A percentile compares a stretch with the other conserved stretches of the same genome.
Conservation (phyloP, 2,888 invertebrate species). For the Zhengitettix transpicula region DNA sequence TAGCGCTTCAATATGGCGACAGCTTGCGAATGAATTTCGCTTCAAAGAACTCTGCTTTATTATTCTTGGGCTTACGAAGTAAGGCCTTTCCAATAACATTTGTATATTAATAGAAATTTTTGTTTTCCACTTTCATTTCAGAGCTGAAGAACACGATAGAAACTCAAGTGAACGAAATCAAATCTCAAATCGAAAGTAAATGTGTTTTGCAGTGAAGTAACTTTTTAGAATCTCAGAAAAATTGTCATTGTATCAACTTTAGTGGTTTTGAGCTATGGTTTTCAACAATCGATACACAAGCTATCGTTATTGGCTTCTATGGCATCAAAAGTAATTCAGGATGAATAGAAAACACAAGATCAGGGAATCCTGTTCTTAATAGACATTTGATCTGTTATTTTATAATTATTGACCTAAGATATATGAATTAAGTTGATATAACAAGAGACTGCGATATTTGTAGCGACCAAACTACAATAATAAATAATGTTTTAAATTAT, state of each 20-base stretch:
- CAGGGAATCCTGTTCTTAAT: background rate
- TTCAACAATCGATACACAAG: background rate
- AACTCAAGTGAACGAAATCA: slow-evolving; percentile 91
- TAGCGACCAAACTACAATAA: slow-evolving; percentile 13
- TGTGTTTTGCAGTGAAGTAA: slow-evolving; percentile 80
- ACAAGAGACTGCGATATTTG: slow-evolving; percentile 14
- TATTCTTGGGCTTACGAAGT: background rate
- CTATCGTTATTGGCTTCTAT: background rate
- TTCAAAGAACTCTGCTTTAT: background rate
- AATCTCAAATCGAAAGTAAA: slow-evolving; percentile 91
- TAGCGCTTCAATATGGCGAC: background rate
- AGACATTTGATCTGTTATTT: slow-evolving; percentile 3
- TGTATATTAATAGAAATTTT: slow-evolving; percentile 1
- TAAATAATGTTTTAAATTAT: slow-evolving; percentile 10
- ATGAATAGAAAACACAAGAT: background rate
- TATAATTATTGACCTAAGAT: background rate
- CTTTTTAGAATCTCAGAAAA: background rate
- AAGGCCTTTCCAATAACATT: background rate
- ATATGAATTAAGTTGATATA: slow-evolving; percentile 5
- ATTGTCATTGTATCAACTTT: background rate
- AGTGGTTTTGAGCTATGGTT: background rate
- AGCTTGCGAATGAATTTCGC: background rate
- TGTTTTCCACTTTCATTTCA: slow-evolving; percentile 47
- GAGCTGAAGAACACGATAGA: slow-evolving; percentile 95
- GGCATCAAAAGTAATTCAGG: background rate